phyloP scores from a whole-genome alignment of 2,797 vertebrate genomes.

The Merluccius polli region DNA sequence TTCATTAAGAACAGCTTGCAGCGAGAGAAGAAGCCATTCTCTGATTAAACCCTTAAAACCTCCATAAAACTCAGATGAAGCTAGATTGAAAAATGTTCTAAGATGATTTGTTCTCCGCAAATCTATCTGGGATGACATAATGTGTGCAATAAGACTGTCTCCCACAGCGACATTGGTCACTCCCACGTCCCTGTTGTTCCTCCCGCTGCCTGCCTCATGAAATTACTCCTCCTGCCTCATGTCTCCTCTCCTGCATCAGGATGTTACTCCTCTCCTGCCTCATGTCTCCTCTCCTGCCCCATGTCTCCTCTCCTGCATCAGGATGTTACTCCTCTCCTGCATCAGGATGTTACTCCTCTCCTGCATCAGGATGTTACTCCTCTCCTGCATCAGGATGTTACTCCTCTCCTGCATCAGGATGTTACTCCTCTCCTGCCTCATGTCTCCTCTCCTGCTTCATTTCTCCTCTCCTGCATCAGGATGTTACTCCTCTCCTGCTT shows the following conservation, averaged over 20 bases:
- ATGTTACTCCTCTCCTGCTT: no score
- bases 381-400: no score
- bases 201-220: neutral
- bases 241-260: neutral
- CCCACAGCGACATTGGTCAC: neutral
- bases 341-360: neutral
- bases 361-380: neutral
- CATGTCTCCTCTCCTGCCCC: no score
- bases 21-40: neutral
- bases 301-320: no score
- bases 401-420: no score
- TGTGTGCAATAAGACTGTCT: neutral
- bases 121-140: neutral
- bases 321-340: neutral
- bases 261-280: no score
- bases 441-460: neutral
- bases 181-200: neutral
- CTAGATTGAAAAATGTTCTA: neutral
- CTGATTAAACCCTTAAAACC: neutral
- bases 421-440: no score
- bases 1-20: conserved; percentile 9
- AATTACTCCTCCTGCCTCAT: neutral
- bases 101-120: neutral
- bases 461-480: no score
- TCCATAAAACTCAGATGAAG: neutral